Conservation (phyloP, 2,888 invertebrate species). For the Agrilus cyanescens region DNA sequence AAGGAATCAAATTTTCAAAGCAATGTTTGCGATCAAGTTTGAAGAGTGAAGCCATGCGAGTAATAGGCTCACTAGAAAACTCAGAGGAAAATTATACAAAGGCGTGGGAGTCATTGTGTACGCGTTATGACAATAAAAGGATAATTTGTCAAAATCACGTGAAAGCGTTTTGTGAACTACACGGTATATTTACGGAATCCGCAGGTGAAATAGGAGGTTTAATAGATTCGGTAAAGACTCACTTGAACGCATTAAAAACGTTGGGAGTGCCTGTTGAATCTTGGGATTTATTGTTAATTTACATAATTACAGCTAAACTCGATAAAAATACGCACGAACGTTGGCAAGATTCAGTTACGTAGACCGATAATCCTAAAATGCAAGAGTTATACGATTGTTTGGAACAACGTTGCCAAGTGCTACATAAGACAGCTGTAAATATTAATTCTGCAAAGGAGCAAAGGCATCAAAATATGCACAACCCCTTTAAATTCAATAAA, state of each 20-base stretch:
- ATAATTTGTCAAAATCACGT: slow-evolving; percentile 10
- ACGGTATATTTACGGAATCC: slow-evolving; percentile 4
- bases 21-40: too few relatives aligned
- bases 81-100: slow-evolving; percentile 8
- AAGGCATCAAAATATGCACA: too few relatives aligned
- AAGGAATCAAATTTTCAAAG: too few relatives aligned
- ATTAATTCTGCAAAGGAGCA: too few relatives aligned
- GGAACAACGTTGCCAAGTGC: too few relatives aligned
- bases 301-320: slow-evolving; percentile 9
- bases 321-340: slow-evolving; percentile 5
- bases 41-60: slow-evolving; percentile 3
- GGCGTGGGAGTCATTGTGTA: slow-evolving; percentile 7
- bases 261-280: slow-evolving; percentile 8
- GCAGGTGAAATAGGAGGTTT: slow-evolving; percentile 2
- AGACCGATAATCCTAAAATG: slow-evolving; percentile 9
- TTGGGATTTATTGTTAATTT: slow-evolving; percentile 9
- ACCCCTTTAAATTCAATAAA: too few relatives aligned
- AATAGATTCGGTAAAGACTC: slow-evolving; percentile 7
- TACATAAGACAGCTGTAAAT: too few relatives aligned
- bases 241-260: slow-evolving; percentile 8
- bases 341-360: not conserved
- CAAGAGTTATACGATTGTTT: too few relatives aligned
- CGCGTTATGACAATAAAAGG: slow-evolving; percentile 11
- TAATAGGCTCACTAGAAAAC: slow-evolving; percentile 5
- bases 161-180: slow-evolving; percentile 6